Base-by-base conservation (phyloP, 53 echinoderm and acorn worm genomes). In the Glandiceps talaboti region DNA sequence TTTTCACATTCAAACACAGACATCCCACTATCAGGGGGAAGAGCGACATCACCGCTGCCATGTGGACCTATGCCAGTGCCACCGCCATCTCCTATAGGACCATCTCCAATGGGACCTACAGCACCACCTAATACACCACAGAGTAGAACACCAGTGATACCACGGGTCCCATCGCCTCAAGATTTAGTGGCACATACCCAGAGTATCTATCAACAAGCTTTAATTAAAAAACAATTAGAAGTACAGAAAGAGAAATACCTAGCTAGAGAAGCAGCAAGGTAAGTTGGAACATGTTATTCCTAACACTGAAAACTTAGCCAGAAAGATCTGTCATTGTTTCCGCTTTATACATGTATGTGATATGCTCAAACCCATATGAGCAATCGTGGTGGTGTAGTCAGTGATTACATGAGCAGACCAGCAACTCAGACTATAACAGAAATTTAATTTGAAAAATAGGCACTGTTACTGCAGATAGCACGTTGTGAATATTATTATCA, bases 121-220 rank as follows among this genome's bases (percentile, higher is more conserved):
- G 79, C 83, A 29, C 83, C 83, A 20, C 73, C 75, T 1, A 80
- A 83, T 27, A 83, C 87, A 31, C 87, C 87, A 1, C 64, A 45
- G 20, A 45, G 64, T 20, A 45, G 64, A 45, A 20, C 6, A 20
- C 20, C 64, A 45, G 76, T 83, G 27, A 79, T 80, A 1, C 89
- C 86, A 33, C 87, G 99, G 28, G 91, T 99, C 79, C 99, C 99
- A n/a, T 99, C 99, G 0, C 99, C 99, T 1, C 91, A 91, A 79
- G 99, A 99, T 86, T 86, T 99, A 74, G 99, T 90, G 31, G 94
- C 91, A 33, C 99, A 99, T 87, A 99, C 99, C 33, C 99, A 99
- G 89, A 91, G 84, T 79, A 99, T 99, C 81, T 79, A 93, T 81
- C 99, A 99, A 79, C 93, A 99, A 82, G 99, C 99, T 1, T 79